A percentile compares a stretch with the other conserved stretches of the same genome.
Evolutionary conservation across 2,113 vertebrate genomes (phyloP).

Genomic region (Lagopus leucura): DNA sequence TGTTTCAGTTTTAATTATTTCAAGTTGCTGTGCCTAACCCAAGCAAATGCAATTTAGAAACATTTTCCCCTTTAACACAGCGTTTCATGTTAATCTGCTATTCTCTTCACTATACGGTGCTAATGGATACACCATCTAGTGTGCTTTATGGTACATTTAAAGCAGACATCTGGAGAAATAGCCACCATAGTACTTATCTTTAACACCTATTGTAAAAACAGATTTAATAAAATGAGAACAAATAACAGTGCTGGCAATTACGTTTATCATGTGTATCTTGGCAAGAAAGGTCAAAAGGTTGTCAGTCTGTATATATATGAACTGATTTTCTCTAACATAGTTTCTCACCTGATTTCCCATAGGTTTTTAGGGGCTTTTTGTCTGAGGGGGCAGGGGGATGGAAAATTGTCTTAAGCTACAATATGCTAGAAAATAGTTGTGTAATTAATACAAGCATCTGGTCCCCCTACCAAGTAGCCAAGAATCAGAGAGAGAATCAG

Average conservation of each 20-base stretch:
- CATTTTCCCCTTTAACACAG: neutral
- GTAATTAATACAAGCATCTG: neutral
- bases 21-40: neutral
- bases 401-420: conserved; percentile 21
- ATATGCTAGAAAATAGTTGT: neutral
- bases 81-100: conserved; percentile 21
- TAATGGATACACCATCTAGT: conserved; percentile 12
- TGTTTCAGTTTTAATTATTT: neutral
- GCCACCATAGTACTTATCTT: conserved; percentile 43
- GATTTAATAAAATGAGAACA: conserved; percentile 67
- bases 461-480: neutral
- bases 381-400: neutral
- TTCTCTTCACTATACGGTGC: neutral
- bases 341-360: conserved; percentile 60
- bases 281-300: conserved; percentile 61
- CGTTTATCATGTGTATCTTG: conserved; percentile 22
- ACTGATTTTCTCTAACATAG: conserved; percentile 63
- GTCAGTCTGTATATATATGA: conserved; percentile 61
- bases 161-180: conserved; percentile 46
- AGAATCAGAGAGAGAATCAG: neutral
- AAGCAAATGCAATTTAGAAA: neutral
- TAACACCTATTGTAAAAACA: conserved; percentile 57
- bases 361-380: conserved; percentile 51
- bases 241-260: conserved; percentile 64
- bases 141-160: conserved; percentile 41